These are phyloP conservation scores for Drosophila neonasuta DNA, from an alignment of 2,888 invertebrate genomes.

Conservation along the genomic window DNA sequence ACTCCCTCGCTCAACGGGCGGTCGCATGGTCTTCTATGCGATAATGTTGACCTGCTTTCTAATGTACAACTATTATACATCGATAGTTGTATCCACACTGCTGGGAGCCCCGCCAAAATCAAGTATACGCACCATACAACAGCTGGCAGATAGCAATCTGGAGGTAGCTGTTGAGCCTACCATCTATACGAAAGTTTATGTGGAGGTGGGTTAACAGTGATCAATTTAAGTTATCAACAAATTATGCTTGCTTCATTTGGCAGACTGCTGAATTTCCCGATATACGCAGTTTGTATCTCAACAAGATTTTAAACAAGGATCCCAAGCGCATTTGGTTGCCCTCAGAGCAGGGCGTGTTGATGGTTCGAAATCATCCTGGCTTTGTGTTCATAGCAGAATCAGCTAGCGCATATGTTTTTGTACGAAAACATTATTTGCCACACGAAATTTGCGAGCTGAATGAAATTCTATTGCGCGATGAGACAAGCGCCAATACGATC, in stretches of 20 bases:
- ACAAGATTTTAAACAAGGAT: slow-evolving; percentile 60
- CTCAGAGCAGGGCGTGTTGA: slow-evolving; percentile 68
- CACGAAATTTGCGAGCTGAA: slow-evolving; percentile 81
- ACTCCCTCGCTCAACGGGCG: slow-evolving; percentile 82
- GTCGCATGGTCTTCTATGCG: slow-evolving; percentile 79
- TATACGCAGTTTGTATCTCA: slow-evolving; percentile 65
- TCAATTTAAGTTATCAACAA: not conserved
- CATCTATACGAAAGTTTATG: slow-evolving; percentile 73
- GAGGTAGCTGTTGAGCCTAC: slow-evolving; percentile 83
- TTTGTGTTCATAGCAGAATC: slow-evolving; percentile 78
- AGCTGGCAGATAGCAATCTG: slow-evolving; percentile 84
- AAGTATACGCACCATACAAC: slow-evolving; percentile 83
- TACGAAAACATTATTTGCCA: slow-evolving; percentile 72
- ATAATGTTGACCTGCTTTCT: slow-evolving; percentile 81
- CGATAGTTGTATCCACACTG: slow-evolving; percentile 85
- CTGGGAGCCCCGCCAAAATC: slow-evolving; percentile 84
- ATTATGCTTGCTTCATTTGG: not conserved
- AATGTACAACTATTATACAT: slow-evolving; percentile 86
- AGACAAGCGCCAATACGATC: slow-evolving; percentile 52
- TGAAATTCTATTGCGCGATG: slow-evolving; percentile 73
- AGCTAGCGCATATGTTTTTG: slow-evolving; percentile 66
- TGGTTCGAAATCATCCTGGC: slow-evolving; percentile 69
- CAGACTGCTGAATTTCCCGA: slow-evolving; percentile 57
- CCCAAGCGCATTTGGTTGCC: slow-evolving; percentile 63
- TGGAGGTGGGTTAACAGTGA: slow-evolving; percentile 63